These are phyloP conservation scores for Sebastes minor DNA, from an alignment of 2,797 vertebrate genomes.

Conservation along the genomic window DNA sequence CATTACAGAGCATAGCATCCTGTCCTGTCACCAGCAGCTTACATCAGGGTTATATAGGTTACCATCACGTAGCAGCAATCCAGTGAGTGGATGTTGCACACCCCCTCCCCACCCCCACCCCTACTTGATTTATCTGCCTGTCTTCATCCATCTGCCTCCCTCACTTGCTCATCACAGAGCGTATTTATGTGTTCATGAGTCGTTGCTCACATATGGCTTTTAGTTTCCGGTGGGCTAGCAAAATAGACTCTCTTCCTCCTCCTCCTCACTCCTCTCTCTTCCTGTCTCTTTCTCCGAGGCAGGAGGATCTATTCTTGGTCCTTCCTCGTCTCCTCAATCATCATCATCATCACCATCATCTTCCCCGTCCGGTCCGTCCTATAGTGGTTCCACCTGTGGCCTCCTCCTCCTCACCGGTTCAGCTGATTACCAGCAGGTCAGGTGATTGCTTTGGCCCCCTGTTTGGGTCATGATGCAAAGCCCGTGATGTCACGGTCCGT, in stretches of 20 bases:
- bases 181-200: neutral
- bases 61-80: slow-evolving; percentile 21
- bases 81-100: slow-evolving; percentile 32
- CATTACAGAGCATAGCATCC: slow-evolving; percentile 1
- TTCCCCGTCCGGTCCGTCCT: neutral
- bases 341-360: slow-evolving; percentile 29
- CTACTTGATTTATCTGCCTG: slow-evolving; percentile 54
- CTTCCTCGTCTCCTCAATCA: slow-evolving; percentile 37
- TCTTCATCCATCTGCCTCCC: slow-evolving; percentile 44
- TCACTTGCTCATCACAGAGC: slow-evolving; percentile 10
- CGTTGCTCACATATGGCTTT: slow-evolving; percentile 60
- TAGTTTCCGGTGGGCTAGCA: slow-evolving; percentile 32
- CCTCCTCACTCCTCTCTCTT: slow-evolving; percentile 19
- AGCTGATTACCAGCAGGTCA: slow-evolving; percentile 21
- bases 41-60: slow-evolving; percentile 48
- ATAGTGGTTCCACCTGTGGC: slow-evolving; percentile 30
- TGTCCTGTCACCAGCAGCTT: slow-evolving; percentile 44
- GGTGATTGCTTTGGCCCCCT: slow-evolving; percentile 23
- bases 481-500: slow-evolving; percentile 64
- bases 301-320: slow-evolving; percentile 66
- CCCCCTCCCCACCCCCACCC: neutral
- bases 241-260: slow-evolving; percentile 14
- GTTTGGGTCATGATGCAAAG: slow-evolving; percentile 67
- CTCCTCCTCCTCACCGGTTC: slow-evolving; percentile 37
- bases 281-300: slow-evolving; percentile 28